Conservation (phyloP, 2,113 vertebrate genomes). For the Lophochroa leadbeateri region DNA sequence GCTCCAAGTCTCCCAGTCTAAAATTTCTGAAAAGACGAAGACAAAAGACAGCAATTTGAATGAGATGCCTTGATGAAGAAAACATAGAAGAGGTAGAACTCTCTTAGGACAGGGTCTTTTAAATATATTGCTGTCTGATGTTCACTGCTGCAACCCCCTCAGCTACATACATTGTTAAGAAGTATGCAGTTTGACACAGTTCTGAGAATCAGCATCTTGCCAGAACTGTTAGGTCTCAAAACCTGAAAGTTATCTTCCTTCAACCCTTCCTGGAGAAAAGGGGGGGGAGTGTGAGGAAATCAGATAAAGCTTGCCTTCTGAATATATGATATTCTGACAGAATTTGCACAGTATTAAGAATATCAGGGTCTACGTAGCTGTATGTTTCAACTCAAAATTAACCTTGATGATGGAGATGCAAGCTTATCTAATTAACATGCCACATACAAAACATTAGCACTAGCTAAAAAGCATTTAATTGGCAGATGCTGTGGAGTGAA, state of each 20-base stretch:
- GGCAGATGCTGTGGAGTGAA: constrained; percentile 41
- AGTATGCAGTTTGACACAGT: background rate
- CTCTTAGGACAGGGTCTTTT: constrained; percentile 11
- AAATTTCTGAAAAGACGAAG: background rate
- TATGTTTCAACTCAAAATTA: background rate
- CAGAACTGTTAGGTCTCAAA: background rate
- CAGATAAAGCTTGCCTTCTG: background rate
- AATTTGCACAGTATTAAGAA: background rate
- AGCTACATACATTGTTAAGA: background rate
- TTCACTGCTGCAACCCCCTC: background rate
- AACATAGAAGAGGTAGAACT: constrained; percentile 57
- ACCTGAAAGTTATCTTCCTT: background rate
- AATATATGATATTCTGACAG: background rate
- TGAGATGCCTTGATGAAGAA: constrained; percentile 31
- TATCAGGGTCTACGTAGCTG: background rate
- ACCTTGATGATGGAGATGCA: background rate
- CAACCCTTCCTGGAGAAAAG: constrained; percentile 9
- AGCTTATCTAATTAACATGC: constrained; percentile 28
- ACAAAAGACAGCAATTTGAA: constrained; percentile 11
- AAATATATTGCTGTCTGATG: constrained; percentile 8
- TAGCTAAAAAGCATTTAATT: constrained; percentile 51
- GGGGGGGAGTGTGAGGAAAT: background rate
- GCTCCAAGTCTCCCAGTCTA: background rate
- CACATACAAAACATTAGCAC: constrained; percentile 16
- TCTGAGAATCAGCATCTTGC: background rate